A percentile compares a stretch with the other conserved stretches of the same genome.
Evolutionary conservation across 2,797 vertebrate genomes (phyloP).

Genomic region (Lutjanus campechanus): DNA sequence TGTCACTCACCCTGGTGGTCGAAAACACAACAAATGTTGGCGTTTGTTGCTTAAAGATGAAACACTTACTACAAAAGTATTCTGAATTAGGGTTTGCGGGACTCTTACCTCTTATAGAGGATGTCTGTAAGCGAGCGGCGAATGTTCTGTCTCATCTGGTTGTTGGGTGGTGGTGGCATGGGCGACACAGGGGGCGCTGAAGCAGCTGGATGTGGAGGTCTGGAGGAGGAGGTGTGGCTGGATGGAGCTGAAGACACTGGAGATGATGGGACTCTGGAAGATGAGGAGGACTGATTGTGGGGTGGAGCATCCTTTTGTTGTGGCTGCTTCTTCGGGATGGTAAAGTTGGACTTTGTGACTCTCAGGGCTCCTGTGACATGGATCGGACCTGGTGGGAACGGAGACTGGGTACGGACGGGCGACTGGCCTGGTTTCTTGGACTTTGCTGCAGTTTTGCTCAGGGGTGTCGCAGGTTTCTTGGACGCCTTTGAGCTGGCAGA

Average conservation of each 20-base stretch:
- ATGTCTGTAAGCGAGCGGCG: constrained; percentile 97
- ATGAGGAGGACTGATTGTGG: constrained; percentile 51
- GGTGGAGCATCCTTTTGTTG: constrained; percentile 77
- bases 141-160: constrained; percentile 98
- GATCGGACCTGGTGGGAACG: constrained; percentile 78
- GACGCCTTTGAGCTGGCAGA: constrained; percentile 65
- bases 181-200: constrained; percentile 59
- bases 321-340: constrained; percentile 88
- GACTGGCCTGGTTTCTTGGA: constrained; percentile 80
- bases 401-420: constrained; percentile 59
- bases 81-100: not conserved
- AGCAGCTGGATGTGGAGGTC: constrained; percentile 72
- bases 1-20: constrained; percentile 92
- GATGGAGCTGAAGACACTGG: constrained; percentile 62
- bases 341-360: constrained; percentile 85
- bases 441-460: constrained; percentile 65
- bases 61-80: not conserved
- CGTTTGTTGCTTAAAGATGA: not conserved
- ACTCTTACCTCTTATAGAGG: constrained; percentile 94
- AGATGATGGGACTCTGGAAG: constrained; percentile 75
- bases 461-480: constrained; percentile 76
- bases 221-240: constrained; percentile 72
- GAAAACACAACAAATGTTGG: not conserved
- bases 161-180: constrained; percentile 90
- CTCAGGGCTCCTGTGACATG: constrained; percentile 86